These are phyloP conservation scores for Teleopsis dalmanni DNA, from an alignment of 1,140 invertebrate species.

Conservation along the genomic window DNA sequence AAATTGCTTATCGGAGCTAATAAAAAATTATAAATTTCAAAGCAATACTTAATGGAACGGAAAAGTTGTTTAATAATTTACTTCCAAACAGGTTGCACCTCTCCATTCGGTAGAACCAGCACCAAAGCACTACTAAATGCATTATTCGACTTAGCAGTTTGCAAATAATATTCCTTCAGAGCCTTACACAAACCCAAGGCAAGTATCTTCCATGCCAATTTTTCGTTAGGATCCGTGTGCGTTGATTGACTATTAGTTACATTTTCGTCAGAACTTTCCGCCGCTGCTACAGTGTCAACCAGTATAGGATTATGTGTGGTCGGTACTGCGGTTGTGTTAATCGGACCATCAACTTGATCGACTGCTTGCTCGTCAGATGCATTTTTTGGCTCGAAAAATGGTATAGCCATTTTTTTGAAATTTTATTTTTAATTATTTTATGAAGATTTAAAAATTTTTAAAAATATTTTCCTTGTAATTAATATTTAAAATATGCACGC, in stretches of 20 bases:
- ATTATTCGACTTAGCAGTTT: constrained; percentile 7
- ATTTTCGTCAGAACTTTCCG: background rate
- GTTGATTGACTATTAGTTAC: background rate
- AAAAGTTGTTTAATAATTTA: too few relatives aligned
- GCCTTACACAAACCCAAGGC: constrained; percentile 40
- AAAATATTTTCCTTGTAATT: background rate
- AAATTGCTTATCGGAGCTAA: constrained; percentile 10
- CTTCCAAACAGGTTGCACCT: constrained; percentile 7
- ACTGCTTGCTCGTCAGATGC: constrained; percentile 5
- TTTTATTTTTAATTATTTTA: background rate
- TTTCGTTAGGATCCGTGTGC: constrained; percentile 1
- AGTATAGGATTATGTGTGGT: too few relatives aligned
- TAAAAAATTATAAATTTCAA: too few relatives aligned
- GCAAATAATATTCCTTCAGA: constrained; percentile 32
- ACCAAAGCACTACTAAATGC: constrained; percentile 5
- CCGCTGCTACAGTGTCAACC: background rate
- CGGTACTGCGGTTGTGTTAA: background rate
- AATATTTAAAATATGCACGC: background rate
- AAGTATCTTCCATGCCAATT: constrained; percentile 36
- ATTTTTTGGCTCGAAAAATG: constrained; percentile 30
- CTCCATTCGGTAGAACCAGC: constrained; percentile 12
- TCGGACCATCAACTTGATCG: constrained; percentile 34
- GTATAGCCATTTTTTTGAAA: constrained; percentile 27
- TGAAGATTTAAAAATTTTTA: background rate
- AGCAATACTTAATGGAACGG: too few relatives aligned